Percentiles rank a stretch among this genome's conserved stretches.
phyloP scores from a whole-genome alignment of 1,140 invertebrate species.

The Portunus trituberculatus region DNA sequence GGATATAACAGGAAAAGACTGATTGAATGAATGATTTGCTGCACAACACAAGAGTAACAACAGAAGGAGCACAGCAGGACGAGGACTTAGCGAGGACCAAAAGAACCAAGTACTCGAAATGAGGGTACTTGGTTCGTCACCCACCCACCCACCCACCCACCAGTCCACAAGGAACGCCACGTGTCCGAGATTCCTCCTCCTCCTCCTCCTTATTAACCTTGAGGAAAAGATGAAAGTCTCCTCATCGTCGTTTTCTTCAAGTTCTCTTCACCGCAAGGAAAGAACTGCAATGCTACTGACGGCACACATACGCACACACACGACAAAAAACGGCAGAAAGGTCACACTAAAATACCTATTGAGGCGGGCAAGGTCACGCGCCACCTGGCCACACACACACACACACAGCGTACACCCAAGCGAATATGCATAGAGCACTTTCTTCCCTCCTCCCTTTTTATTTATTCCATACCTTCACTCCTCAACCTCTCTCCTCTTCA shows the following conservation, averaged over 20 bases:
- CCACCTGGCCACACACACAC: neutral
- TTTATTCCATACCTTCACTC: neutral
- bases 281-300: neutral
- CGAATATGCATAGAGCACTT: neutral
- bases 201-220: neutral
- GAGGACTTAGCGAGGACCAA: too few relatives aligned
- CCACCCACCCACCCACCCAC: neutral
- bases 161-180: neutral
- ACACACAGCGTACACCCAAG: neutral
- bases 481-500: neutral
- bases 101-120: too few relatives aligned
- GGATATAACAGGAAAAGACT: neutral
- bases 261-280: neutral
- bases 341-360: slow-evolving; percentile 1
- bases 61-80: too few relatives aligned
- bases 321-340: neutral
- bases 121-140: too few relatives aligned
- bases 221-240: neutral
- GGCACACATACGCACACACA: neutral
- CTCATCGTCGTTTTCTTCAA: neutral
- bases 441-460: neutral
- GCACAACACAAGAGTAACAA: too few relatives aligned
- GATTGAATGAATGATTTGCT: neutral
- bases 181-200: neutral
- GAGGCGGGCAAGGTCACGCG: neutral